These are phyloP conservation scores for Eremobia ochroleuca DNA, from an alignment of 2,888 invertebrate genomes.

Conservation along the genomic window DNA sequence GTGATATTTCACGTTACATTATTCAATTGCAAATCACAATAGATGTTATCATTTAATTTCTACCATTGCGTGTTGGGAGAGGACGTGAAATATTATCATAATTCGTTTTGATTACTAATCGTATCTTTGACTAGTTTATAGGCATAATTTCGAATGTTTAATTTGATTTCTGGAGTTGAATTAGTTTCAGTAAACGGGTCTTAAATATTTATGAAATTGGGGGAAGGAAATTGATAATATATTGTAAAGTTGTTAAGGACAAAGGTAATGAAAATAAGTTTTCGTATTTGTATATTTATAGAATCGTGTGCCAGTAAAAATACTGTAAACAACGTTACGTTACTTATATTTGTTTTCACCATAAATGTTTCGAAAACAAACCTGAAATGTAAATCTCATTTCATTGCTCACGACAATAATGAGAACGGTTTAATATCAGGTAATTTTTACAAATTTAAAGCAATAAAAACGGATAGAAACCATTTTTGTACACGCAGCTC, in stretches of 20 bases:
- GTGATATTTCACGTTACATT: slow-evolving; percentile 21
- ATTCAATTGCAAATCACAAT: slow-evolving; percentile 26
- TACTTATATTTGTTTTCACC: slow-evolving; percentile 26
- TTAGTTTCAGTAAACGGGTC: slow-evolving; percentile 17
- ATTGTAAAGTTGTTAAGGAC: background rate
- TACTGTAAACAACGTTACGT: slow-evolving; percentile 30
- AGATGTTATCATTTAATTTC: slow-evolving; percentile 48
- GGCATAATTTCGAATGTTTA: slow-evolving; percentile 27
- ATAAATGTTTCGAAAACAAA: slow-evolving; percentile 48
- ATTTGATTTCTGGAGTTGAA: slow-evolving; percentile 35
- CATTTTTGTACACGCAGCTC: slow-evolving; percentile 79
- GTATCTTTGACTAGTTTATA: slow-evolving; percentile 47
- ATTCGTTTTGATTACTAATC: slow-evolving; percentile 58
- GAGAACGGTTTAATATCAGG: slow-evolving; percentile 55
- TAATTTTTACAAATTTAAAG: slow-evolving; percentile 75
- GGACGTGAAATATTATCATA: slow-evolving; percentile 62
- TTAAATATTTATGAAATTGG: slow-evolving; percentile 1
- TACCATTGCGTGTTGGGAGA: slow-evolving; percentile 59
- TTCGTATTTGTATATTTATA: slow-evolving; percentile 2
- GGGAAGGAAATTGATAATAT: background rate
- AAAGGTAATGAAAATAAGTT: slow-evolving; percentile 2
- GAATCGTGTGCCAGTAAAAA: slow-evolving; percentile 22
- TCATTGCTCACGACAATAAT: slow-evolving; percentile 60
- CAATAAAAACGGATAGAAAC: slow-evolving; percentile 77
- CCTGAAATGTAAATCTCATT: slow-evolving; percentile 49